Evolutionary conservation across 2,888 invertebrate genomes (phyloP).

Genomic region (Lordiphosa fenestrarum): DNA sequence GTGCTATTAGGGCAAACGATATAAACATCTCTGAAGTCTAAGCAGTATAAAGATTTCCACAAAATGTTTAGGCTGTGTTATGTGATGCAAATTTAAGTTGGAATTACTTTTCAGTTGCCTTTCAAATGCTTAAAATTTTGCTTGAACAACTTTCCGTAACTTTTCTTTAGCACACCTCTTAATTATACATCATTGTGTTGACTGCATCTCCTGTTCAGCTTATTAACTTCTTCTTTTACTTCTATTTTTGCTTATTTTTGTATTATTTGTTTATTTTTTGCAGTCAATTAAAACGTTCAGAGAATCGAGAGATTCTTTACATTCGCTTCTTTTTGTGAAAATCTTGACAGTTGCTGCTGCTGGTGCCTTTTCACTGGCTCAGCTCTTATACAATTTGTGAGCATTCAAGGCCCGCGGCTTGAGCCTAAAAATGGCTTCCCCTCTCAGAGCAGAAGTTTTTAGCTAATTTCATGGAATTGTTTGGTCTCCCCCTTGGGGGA

Average conservation of each 20-base stretch:
- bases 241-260: not conserved
- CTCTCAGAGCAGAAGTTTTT: constrained; percentile 49
- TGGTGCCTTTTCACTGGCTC: constrained; percentile 47
- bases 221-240: constrained; percentile 46
- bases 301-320: constrained; percentile 50
- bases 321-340: constrained; percentile 32
- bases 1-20: too few species aligned
- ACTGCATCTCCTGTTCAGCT: constrained; percentile 50
- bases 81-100: too few species aligned
- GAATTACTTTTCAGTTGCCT: too few species aligned
- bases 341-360: constrained; percentile 19
- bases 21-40: too few species aligned
- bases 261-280: constrained; percentile 20
- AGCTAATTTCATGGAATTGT: constrained; percentile 69
- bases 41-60: too few species aligned
- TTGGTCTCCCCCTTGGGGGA: constrained; percentile 33
- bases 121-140: too few species aligned
- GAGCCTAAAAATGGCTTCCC: constrained; percentile 64
- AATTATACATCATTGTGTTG: constrained; percentile 54
- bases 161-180: constrained; percentile 34
- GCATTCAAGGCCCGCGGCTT: constrained; percentile 57
- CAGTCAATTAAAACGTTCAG: constrained; percentile 67
- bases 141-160: too few species aligned
- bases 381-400: constrained; percentile 51
- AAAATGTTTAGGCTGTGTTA: too few species aligned